Evolutionary conservation across 2,797 vertebrate species (phyloP).

Genomic region (Alca torda): DNA sequence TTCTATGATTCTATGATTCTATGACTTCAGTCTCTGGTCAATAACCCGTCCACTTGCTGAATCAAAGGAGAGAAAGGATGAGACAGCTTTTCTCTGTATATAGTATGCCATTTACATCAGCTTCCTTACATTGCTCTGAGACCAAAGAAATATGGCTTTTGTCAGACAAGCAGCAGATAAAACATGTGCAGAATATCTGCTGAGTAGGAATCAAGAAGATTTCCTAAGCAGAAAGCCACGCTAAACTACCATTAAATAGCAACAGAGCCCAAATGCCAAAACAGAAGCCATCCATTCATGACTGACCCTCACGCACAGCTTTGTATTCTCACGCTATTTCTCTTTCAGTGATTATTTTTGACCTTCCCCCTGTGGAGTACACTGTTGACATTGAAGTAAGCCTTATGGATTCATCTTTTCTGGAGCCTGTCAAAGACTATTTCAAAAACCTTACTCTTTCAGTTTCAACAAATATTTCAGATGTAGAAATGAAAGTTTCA

Average conservation of each 20-base stretch:
- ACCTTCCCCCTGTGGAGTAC: conserved; percentile 20
- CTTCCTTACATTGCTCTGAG: not conserved
- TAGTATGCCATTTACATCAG: not conserved
- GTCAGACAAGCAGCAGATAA: not conserved
- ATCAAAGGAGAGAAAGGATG: not conserved
- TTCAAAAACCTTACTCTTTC: conserved; percentile 46
- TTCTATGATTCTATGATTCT: no score
- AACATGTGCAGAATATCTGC: not conserved
- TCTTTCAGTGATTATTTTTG: conserved; percentile 42
- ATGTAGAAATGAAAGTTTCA: conserved; percentile 31
- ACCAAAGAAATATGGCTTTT: not conserved
- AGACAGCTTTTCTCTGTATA: not conserved
- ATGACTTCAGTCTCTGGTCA: not conserved
- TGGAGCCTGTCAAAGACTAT: conserved; percentile 52
- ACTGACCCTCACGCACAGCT: not conserved
- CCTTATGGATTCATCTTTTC: conserved; percentile 53
- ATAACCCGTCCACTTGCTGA: not conserved
- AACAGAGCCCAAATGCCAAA: not conserved
- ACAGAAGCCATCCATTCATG: not conserved
- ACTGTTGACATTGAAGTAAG: conserved; percentile 67
- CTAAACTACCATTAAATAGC: not conserved
- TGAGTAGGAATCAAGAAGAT: not conserved
- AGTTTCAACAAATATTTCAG: conserved; percentile 27
- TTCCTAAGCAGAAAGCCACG: not conserved
- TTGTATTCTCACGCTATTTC: not conserved